These are phyloP conservation scores for Drosophila arizonae DNA, from an alignment of 1,140 invertebrate genomes.

Conservation along the genomic window DNA sequence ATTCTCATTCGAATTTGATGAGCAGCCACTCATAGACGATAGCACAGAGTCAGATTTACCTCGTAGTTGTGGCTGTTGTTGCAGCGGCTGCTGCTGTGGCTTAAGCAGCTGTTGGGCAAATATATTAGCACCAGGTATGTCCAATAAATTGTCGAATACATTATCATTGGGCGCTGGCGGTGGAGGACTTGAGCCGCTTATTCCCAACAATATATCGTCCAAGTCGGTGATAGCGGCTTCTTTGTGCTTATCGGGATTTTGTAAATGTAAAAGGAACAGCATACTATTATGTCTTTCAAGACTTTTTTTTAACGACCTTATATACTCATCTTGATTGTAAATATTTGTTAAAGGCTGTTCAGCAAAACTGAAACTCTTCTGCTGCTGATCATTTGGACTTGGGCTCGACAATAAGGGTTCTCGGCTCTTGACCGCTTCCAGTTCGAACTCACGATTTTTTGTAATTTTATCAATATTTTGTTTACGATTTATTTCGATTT, in stretches of 20 bases:
- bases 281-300: slow-evolving; percentile 81
- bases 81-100: not conserved
- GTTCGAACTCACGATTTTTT: not conserved
- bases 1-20: slow-evolving; percentile 85
- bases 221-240: slow-evolving; percentile 20
- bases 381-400: not conserved
- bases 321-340: slow-evolving; percentile 81
- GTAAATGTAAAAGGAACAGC: slow-evolving; percentile 76
- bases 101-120: slow-evolving; percentile 28
- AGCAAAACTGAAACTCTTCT: not conserved
- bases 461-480: slow-evolving; percentile 61
- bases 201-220: slow-evolving; percentile 56
- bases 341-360: slow-evolving; percentile 44
- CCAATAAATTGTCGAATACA: slow-evolving; percentile 16
- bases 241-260: slow-evolving; percentile 72
- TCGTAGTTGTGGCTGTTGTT: slow-evolving; percentile 44
- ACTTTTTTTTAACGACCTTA: slow-evolving; percentile 72
- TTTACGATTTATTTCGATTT: slow-evolving; percentile 71
- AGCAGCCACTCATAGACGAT: slow-evolving; percentile 93
- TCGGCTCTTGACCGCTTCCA: not conserved
- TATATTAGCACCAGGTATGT: slow-evolving; percentile 30
- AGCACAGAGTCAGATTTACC: slow-evolving; percentile 90
- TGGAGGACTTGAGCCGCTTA: slow-evolving; percentile 87
- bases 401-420: not conserved
- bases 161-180: slow-evolving; percentile 88